Base-by-base conservation (phyloP, 2,113 vertebrate species). In the Amazona guildingii region DNA sequence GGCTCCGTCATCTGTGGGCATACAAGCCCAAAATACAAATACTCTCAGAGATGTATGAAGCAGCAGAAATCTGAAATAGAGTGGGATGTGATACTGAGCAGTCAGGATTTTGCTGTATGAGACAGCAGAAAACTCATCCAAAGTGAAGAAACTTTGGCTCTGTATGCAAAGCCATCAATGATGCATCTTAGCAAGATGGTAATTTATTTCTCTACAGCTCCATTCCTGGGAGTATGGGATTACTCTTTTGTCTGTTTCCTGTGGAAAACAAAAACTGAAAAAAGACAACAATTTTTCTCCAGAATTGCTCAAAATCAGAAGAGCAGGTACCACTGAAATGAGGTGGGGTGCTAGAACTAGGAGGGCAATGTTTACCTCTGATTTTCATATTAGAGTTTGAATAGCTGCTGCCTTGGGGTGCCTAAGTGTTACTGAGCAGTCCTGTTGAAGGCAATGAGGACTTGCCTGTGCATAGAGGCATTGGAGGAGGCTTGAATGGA, bases 1-100 rank as follows among this genome's bases (percentile, higher is more conserved):
- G 70, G 46, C 67, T 92, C 83, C 59, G 91, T 94, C 77, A 94
- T 82, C 86, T 85, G 76, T 70, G 83, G 95, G 94, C 70, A 54
- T 48, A 54, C 33, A 76, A 94, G 31, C 67, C 92, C 81, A 89
- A 96, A 91, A 82, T 41, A 87, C 81, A 80, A 96, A 91, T 76
- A 79, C 44, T 73, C 54, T 84, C 33, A 44, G 57, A 68, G 83
- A 37, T 18, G 13, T 82, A 54, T 39, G 80, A 92, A 86, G 69
- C 59, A 91, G 80, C 41, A 49, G 72, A 95, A 75, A 86, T 72
- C 55, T 95, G 90, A 87, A 95, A 80, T 13, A 78, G 83, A 86
- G 91, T 85, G 63, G 74, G 83, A 89, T 89, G 83, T 94, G 91
- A 66, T 85, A 31, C 44, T 73, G 49, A 91, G 29, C 66, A 82